Evolutionary conservation across 2,797 vertebrate species (phyloP).

Genomic region (Dicrostonyx torquatus): DNA sequence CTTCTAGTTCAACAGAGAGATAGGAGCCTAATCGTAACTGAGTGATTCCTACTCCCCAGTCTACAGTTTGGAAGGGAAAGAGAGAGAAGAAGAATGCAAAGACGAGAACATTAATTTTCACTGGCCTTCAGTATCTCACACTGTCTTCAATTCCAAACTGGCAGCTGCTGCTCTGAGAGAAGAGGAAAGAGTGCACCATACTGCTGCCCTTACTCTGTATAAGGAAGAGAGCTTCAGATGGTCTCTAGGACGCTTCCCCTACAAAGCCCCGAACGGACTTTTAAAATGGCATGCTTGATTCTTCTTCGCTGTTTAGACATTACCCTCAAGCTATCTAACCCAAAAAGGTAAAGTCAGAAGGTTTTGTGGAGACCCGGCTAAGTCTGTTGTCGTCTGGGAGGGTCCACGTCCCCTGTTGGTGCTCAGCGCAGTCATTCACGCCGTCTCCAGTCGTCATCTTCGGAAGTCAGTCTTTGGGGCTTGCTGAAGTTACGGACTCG

Average conservation of each 20-base stretch:
- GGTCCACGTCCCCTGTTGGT: neutral
- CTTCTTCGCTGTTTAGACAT: neutral
- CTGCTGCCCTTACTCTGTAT: neutral
- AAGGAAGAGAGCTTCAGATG: neutral
- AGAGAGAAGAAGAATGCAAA: neutral
- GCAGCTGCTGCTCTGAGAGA: neutral
- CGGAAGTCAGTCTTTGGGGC: neutral
- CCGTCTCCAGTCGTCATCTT: neutral
- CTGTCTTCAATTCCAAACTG: neutral
- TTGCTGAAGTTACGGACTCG: neutral
- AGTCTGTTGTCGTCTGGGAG: neutral
- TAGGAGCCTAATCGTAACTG: neutral
- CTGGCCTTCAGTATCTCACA: neutral
- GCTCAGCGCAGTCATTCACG: neutral
- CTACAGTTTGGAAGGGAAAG: conserved; percentile 2
- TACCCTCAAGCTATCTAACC: neutral
- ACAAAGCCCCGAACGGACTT: neutral
- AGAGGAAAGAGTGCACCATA: neutral
- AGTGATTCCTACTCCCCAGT: conserved; percentile 18
- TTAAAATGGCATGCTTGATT: neutral
- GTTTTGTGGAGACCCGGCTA: neutral
- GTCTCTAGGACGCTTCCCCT: neutral
- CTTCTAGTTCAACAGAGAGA: conserved; percentile 54
- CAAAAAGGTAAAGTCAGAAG: neutral
- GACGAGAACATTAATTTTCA: neutral